Base-by-base conservation (phyloP, 2,888 invertebrate species). In the Archaeoteleia sp. region DNA sequence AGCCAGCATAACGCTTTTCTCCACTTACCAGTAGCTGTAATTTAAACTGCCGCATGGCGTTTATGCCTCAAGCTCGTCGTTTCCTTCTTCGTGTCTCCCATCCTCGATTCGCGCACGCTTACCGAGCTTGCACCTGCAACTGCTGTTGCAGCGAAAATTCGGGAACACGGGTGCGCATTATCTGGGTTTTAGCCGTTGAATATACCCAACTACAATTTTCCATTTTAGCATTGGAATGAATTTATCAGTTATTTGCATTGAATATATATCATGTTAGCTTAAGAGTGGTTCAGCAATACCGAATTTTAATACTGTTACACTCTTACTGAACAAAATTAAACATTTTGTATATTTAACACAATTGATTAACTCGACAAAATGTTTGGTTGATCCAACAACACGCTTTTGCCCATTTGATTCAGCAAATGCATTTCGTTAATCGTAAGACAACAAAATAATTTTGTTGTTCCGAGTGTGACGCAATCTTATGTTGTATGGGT, bases 21-120 rank as follows among this genome's bases (percentile, higher is more conserved):
- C 70, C 71, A 72, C 75, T 71, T 73, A 73, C 73, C 73, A 54
- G 57, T 25, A 51, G 23, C 14, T 46, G 46, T 45, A 57, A 57
- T 57, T 57, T 57, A 46, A 40, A 39, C 39, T 43, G 27, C 2
- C 9, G 35, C 29, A 29, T 55, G 42, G 13, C 30, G 17, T 13
- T 55, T 62, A 14, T 43, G 48, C 43, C 17, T 37, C 2, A 39
- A 61, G 34, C 17, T 20, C 20, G n/a, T 35, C 27, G 34, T 30
- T 37, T 39, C 29, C 49, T 51, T 43, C 45, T 48, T 43, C 30
- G 30, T 48, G 30, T 27, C 49, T 43, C 27, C 27, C 7, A 48
- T 23, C 14, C 32, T 37, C 13, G 48, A 39, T 40, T 25, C 23
- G 30, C 45, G 29, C 27, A 20, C 15, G 6, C 12, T 17, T 5